Evolutionary conservation across 2,888 invertebrate species (phyloP).

Genomic region (Azorinus chamasolen): DNA sequence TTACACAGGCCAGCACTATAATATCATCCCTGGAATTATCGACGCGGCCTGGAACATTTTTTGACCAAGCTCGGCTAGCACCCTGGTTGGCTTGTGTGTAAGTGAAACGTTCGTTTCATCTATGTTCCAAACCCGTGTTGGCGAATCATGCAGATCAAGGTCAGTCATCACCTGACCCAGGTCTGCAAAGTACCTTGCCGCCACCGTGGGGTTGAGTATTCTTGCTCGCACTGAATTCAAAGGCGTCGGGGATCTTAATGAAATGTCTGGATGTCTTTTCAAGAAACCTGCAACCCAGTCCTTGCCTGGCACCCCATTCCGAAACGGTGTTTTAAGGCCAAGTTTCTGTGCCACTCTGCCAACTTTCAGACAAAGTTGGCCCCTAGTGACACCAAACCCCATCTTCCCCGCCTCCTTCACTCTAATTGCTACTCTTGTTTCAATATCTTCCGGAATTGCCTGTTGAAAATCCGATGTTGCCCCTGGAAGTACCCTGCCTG

Average conservation of each 20-base stretch:
- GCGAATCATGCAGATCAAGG: too few species aligned
- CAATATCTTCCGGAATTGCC: constrained; percentile 41
- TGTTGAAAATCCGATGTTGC: constrained; percentile 27
- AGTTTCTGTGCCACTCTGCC: constrained; percentile 20
- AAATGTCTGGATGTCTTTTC: constrained; percentile 43
- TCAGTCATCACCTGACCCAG: constrained; percentile 10
- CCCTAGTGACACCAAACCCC: constrained; percentile 43
- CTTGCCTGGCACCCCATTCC: constrained; percentile 53
- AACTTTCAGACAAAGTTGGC: constrained; percentile 32
- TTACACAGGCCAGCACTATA: constrained; percentile 54
- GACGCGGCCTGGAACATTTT: constrained; percentile 47
- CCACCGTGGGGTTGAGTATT: constrained; percentile 24
- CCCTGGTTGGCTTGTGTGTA: constrained; percentile 14
- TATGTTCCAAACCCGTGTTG: too few species aligned
- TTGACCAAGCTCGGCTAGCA: not conserved
- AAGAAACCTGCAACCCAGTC: constrained; percentile 46
- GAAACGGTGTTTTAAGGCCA: constrained; percentile 38
- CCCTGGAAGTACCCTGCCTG: constrained; percentile 14
- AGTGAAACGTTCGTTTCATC: too few species aligned
- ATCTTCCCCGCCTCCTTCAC: constrained; percentile 5
- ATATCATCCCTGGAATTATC: constrained; percentile 53
- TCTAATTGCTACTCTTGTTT: constrained; percentile 27
- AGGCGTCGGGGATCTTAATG: constrained; percentile 33
- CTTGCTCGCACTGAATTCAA: constrained; percentile 28
- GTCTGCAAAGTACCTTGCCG: constrained; percentile 24